A percentile compares a stretch with the other conserved stretches of the same genome.
phyloP scores from a whole-genome alignment of 92 coral and sea anemone genomes.

The Porites evermanni region DNA sequence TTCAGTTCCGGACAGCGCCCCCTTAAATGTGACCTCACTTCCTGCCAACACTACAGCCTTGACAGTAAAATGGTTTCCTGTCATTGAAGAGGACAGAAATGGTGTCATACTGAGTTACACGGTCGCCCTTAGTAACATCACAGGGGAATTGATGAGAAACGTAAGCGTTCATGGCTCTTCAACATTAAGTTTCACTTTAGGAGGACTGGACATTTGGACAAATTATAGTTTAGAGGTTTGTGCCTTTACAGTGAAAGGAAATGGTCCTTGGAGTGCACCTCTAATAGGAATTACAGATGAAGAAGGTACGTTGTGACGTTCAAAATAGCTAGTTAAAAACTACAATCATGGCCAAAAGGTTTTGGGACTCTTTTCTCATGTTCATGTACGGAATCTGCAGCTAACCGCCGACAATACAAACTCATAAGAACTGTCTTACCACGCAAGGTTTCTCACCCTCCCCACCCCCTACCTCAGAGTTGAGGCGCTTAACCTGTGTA shows the following conservation, averaged over 20 bases:
- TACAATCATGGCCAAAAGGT: no score
- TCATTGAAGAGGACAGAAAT: constrained; percentile 52
- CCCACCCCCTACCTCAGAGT: no score
- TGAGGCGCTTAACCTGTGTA: no score
- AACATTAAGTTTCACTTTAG: constrained; percentile 4
- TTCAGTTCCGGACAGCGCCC: constrained; percentile 64
- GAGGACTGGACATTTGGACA: constrained; percentile 63
- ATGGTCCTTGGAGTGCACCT: constrained; percentile 65
- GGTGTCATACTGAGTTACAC: constrained; percentile 65
- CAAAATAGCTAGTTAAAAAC: no score
- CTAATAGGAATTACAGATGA: constrained; percentile 59
- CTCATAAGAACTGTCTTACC: no score
- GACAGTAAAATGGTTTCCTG: constrained; percentile 53
- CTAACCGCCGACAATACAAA: no score
- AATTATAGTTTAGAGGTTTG: constrained; percentile 56
- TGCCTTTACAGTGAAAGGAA: constrained; percentile 64
- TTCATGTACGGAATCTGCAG: no score
- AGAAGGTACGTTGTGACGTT: constrained; percentile 43
- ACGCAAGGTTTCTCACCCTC: no score
- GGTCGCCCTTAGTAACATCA: constrained; percentile 31
- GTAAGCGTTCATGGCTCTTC: constrained; percentile 40
- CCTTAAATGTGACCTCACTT: constrained; percentile 35
- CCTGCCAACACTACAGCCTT: constrained; percentile 44
- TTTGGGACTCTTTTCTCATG: no score
- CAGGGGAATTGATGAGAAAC: constrained; percentile 33